phyloP scores from a whole-genome alignment of 2,797 vertebrate species.

The Sebastes iracundus region DNA sequence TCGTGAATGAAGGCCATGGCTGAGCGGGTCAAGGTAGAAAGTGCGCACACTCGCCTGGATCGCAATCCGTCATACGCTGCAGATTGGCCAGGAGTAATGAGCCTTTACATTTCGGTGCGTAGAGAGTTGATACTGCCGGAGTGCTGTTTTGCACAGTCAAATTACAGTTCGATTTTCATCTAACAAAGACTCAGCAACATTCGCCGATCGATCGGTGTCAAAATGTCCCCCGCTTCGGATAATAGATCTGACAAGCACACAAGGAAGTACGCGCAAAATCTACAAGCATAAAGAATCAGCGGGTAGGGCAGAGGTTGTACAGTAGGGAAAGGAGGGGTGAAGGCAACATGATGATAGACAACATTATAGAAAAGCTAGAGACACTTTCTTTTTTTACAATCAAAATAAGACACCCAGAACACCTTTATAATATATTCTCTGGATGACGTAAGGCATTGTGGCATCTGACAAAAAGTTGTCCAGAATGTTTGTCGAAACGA shows the following conservation, averaged over 20 bases:
- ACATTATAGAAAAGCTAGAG: background rate
- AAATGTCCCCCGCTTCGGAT: slow-evolving; percentile 45
- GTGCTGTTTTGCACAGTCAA: slow-evolving; percentile 55
- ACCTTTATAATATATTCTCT: slow-evolving; percentile 21
- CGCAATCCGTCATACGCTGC: slow-evolving; percentile 49
- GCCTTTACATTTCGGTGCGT: slow-evolving; percentile 47
- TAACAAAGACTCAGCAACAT: slow-evolving; percentile 64
- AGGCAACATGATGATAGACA: slow-evolving; percentile 1
- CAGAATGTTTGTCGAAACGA: slow-evolving; percentile 27
- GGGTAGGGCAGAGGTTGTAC: background rate
- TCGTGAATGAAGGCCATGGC: slow-evolving; percentile 34
- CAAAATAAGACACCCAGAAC: slow-evolving; percentile 18
- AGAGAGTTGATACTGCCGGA: slow-evolving; percentile 49
- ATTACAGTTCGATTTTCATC: slow-evolving; percentile 67
- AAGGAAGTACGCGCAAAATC: slow-evolving; percentile 37
- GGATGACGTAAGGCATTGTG: slow-evolving; percentile 36
- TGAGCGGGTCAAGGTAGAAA: slow-evolving; percentile 60
- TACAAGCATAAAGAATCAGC: slow-evolving; percentile 18
- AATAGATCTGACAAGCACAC: slow-evolving; percentile 50
- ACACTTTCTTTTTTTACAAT: slow-evolving; percentile 15
- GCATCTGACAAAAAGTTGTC: slow-evolving; percentile 39
- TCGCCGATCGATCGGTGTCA: slow-evolving; percentile 64
- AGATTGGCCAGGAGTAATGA: slow-evolving; percentile 61
- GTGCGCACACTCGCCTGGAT: slow-evolving; percentile 9
- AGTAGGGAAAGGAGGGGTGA: background rate